Conservation (phyloP, 2,888 invertebrate genomes). For the Drosophila cyrtoloma region DNA sequence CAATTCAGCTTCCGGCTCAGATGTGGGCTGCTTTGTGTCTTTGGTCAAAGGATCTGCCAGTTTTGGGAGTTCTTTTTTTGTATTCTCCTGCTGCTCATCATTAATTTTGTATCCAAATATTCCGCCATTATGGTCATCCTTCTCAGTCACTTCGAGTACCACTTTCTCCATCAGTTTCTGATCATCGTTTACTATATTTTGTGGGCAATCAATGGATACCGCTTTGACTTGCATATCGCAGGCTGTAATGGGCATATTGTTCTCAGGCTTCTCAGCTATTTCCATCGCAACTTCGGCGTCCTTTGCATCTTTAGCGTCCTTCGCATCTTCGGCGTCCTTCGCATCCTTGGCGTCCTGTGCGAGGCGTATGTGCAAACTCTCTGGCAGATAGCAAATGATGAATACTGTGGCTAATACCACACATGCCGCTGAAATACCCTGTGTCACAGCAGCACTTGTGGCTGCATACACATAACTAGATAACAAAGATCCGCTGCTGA, state of each 20-base stretch:
- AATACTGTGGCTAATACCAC: conserved; percentile 72
- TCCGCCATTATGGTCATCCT: background rate
- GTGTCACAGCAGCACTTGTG: conserved; percentile 79
- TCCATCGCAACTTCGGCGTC: background rate
- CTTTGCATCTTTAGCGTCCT: background rate
- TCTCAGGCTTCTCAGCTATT: conserved; percentile 21
- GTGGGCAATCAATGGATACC: conserved; percentile 18
- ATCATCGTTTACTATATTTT: background rate
- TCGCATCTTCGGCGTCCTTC: background rate
- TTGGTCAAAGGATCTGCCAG: background rate
- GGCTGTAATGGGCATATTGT: conserved; percentile 16
- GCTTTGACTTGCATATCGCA: conserved; percentile 25
- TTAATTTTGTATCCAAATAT: conserved; percentile 15
- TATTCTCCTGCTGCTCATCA: background rate
- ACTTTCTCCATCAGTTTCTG: background rate
- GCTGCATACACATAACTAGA: conserved; percentile 87
- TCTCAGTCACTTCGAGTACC: background rate
- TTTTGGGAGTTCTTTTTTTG: background rate
- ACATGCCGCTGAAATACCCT: conserved; percentile 73
- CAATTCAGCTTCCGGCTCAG: conserved; percentile 1
- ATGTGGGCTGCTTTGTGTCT: background rate
- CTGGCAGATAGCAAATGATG: conserved; percentile 76
- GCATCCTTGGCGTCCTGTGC: conserved; percentile 31
- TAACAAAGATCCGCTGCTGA: conserved; percentile 87
- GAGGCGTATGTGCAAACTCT: conserved; percentile 73